Percentiles rank a stretch among this genome's conserved stretches.
These are phyloP conservation scores for Theonella swinhoei DNA, from an alignment of 37 sponge, comb jelly and placozoan species.

Conservation along the genomic window DNA sequence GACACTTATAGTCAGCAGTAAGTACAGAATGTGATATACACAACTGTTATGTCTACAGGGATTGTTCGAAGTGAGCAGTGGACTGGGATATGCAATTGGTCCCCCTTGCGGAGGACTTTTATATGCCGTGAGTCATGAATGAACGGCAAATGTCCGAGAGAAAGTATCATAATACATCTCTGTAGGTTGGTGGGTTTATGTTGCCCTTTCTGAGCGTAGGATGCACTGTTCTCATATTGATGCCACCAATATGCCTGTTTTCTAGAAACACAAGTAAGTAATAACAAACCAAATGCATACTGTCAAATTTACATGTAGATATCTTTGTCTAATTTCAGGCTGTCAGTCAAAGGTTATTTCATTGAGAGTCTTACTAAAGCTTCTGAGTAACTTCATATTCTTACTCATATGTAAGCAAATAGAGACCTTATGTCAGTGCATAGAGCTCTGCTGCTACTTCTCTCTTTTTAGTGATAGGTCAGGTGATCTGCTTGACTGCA, in stretches of 20 bases:
- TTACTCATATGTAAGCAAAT: conserved; percentile 8
- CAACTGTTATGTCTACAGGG: conserved; percentile 26
- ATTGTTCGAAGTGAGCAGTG: conserved; percentile 42
- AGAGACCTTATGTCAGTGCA: too few species aligned
- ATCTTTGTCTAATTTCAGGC: not conserved
- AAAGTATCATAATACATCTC: not conserved
- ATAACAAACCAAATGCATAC: too few species aligned
- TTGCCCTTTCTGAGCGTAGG: conserved; percentile 48
- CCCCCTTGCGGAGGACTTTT: conserved; percentile 59
- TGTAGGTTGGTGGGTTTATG: conserved; percentile 51
- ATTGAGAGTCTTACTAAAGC: conserved; percentile 1
- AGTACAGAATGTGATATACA: too few species aligned
- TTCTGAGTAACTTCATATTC: conserved; percentile 17
- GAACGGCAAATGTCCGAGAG: not conserved
- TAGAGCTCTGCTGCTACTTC: too few species aligned
- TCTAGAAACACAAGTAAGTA: not conserved
- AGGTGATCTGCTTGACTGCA: conserved; percentile 30
- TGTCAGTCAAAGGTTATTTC: conserved; percentile 1
- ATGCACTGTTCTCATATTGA: conserved; percentile 4
- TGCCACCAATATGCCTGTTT: not conserved
- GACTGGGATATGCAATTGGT: conserved; percentile 54
- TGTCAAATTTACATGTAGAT: not conserved
- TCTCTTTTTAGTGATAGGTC: conserved; percentile 22
- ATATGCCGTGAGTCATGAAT: conserved; percentile 26
- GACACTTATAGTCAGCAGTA: not conserved